Evolutionary conservation across 53 echinoderm and acorn worm genomes (phyloP).

Genomic region (Actinopyga echinites): DNA sequence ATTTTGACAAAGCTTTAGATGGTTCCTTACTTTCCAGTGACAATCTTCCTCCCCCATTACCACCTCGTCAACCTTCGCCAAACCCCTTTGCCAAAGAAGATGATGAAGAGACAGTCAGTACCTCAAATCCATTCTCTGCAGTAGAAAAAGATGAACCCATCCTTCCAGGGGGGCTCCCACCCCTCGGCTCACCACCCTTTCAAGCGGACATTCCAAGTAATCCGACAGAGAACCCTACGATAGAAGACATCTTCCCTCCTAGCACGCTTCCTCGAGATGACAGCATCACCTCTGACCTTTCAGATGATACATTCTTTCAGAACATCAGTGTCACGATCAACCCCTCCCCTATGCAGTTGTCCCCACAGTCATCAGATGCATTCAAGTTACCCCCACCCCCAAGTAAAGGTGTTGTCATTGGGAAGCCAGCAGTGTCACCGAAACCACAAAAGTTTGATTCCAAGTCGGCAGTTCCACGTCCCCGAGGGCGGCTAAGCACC

Average conservation of each 20-base stretch:
- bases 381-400: conserved; percentile 95
- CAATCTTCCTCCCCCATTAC: conserved; percentile 15
- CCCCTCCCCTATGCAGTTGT: conserved; percentile 56
- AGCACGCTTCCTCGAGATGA: conserved; percentile 70
- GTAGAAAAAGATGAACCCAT: neutral
- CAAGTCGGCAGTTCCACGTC: conserved; percentile 79
- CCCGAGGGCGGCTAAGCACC: conserved; percentile 62
- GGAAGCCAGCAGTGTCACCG: conserved; percentile 55
- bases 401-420: conserved; percentile 46
- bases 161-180: conserved; percentile 17
- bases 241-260: neutral
- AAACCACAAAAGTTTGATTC: conserved; percentile 77
- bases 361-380: conserved; percentile 62
- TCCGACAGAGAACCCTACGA: neutral
- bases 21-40: neutral
- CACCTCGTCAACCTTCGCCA: conserved; percentile 78
- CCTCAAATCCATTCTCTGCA: conserved; percentile 58
- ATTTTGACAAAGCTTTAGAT: conserved; percentile 60
- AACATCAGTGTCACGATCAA: conserved; percentile 87
- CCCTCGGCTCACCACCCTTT: neutral
- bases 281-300: conserved; percentile 86
- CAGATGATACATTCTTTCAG: conserved; percentile 82
- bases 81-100: conserved; percentile 73
- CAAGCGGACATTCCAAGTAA: conserved; percentile 11
- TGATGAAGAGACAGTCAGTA: neutral